Base-by-base conservation (phyloP, 2,888 invertebrate genomes). In the Euproctis similis region DNA sequence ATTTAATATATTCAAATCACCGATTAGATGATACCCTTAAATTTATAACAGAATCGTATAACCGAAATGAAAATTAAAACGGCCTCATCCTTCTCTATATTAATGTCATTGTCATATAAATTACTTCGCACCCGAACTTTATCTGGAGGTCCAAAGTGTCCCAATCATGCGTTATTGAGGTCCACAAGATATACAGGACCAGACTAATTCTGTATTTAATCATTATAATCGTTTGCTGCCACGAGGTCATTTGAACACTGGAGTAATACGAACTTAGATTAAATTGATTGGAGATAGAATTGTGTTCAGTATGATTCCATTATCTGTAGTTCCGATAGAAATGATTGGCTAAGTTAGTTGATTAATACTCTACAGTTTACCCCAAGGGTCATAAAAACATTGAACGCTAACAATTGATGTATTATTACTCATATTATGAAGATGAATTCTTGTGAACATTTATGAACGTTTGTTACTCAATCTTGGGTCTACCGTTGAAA, bases 181-280 rank as follows among this genome's bases (percentile, higher is more conserved):
- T 50, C 51, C 51, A 46, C 32, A 32, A 47, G 43, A 48, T 34
- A 33, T 43, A 48, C 34, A 24, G 24, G 31, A 30, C 21, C 10
- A 20, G 26, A 30, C 34, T 56, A 62, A 61, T 67, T 59, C 57
- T 39, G 47, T 42, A 53, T 64, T 57, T 59, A 59, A 60, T 63
- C 54, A 61, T 56, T 53, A 48, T 60, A 62, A 62, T 59, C 54
- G 56, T 42, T 28, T 37, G 42, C 29, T 52, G 52, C 45, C 41
- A 46, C 40, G 28, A 34, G 26, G 23, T 29, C 38, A 50, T 50
- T 48, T 40, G 51, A 46, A 48, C 46, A 35, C 36, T 26, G 28
- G 32, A 50, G 51, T 46, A 43, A 50, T 50, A 43, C 34, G 19
- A 50, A 50, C 35, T 48, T 46, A 46, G 41, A 48, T 46, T 40